These are phyloP conservation scores for Helogale parvula DNA, from an alignment of 2,113 vertebrate genomes.

Conservation along the genomic window DNA sequence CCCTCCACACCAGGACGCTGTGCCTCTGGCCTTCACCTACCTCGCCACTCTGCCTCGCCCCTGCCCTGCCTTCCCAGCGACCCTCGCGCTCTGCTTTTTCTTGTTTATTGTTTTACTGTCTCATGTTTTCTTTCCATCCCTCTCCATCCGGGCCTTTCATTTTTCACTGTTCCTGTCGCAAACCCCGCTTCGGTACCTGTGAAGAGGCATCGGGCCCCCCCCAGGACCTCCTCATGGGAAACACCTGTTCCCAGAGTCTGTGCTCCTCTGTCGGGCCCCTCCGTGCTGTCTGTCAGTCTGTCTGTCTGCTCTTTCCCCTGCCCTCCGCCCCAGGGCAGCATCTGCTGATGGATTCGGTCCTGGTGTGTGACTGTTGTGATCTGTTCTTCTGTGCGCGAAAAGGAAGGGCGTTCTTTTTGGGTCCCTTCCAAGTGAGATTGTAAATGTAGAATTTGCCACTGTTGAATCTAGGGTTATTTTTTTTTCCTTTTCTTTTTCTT, in stretches of 20 bases:
- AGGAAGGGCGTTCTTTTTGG: not conserved
- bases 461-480: conserved; percentile 60
- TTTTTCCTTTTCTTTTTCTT: not conserved
- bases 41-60: conserved; percentile 25
- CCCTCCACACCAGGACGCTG: not conserved
- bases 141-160: not conserved
- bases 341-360: conserved; percentile 72
- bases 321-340: not conserved
- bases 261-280: not conserved
- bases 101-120: not conserved
- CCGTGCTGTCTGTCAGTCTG: not conserved
- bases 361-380: conserved; percentile 70
- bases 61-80: not conserved
- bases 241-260: not conserved
- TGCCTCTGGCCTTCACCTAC: conserved; percentile 68
- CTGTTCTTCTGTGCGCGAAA: conserved; percentile 43
- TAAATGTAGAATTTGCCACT: conserved; percentile 63
- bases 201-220: not conserved
- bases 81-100: not conserved
- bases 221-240: not conserved
- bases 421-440: conserved; percentile 60
- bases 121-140: not conserved
- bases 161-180: not conserved
- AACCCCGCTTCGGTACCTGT: not conserved
- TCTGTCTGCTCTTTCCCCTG: conserved; percentile 19